These are phyloP conservation scores for Onychorhynchus coronatus DNA, from an alignment of 2,113 vertebrate species.

Conservation along the genomic window DNA sequence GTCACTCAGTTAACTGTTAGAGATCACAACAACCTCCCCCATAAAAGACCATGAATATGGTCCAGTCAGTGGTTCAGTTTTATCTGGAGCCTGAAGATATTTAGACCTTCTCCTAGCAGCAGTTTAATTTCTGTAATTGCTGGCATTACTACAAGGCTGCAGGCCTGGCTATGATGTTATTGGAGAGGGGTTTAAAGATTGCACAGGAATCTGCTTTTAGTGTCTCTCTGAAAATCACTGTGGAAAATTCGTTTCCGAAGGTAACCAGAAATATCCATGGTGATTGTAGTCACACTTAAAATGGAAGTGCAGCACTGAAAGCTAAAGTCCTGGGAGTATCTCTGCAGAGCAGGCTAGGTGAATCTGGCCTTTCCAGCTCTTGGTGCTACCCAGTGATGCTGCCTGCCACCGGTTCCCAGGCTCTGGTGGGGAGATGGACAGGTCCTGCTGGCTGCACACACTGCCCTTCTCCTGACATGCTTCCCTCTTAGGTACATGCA, in stretches of 20 bases:
- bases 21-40: not conserved
- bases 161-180: not conserved
- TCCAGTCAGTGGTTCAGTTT: not conserved
- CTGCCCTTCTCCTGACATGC: not conserved
- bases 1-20: not conserved
- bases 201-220: not conserved
- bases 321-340: not conserved
- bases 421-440: not conserved
- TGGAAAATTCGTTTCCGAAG: not conserved
- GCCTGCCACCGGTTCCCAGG: not conserved
- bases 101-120: not conserved
- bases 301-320: not conserved
- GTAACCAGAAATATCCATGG: not conserved
- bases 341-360: not conserved
- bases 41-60: not conserved
- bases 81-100: not conserved
- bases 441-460: not conserved
- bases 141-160: not conserved
- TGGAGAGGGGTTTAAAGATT: not conserved
- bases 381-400: not conserved
- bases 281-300: not conserved
- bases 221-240: not conserved
- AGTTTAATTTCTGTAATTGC: slow-evolving; percentile 13
- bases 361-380: not conserved
- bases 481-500: not conserved